Conservation (phyloP, 1,140 invertebrate genomes). For the Cydia splendana region DNA sequence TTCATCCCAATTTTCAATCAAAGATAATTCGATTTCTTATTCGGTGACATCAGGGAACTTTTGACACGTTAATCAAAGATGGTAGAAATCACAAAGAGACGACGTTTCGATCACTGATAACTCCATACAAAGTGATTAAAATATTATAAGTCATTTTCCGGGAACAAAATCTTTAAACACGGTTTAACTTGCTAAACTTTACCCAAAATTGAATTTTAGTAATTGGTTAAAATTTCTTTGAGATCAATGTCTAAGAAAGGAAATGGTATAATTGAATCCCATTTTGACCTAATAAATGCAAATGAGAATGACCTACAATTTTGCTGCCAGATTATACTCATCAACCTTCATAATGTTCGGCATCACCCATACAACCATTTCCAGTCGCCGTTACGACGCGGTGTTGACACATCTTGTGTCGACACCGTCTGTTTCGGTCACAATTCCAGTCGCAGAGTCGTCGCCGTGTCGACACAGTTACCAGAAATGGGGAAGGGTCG, state of each 20-base stretch:
- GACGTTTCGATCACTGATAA: slow-evolving; percentile 8
- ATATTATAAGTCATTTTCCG: neutral
- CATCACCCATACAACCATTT: no score
- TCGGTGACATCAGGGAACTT: slow-evolving; percentile 24
- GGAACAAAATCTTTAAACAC: neutral
- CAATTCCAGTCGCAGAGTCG: no score
- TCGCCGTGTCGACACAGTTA: no score
- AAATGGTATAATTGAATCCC: neutral
- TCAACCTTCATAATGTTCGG: slow-evolving; percentile 13
- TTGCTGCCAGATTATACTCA: neutral
- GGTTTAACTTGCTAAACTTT: neutral
- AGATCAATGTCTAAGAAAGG: neutral
- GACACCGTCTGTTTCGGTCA: no score
- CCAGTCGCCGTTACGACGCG: no score
- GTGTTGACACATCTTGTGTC: no score
- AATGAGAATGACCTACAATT: slow-evolving; percentile 8
- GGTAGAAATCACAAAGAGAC: neutral
- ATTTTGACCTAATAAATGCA: slow-evolving; percentile 1
- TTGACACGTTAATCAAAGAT: slow-evolving; percentile 27
- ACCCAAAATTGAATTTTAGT: neutral
- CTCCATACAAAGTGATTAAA: slow-evolving; percentile 8
- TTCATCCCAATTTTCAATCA: slow-evolving; percentile 10
- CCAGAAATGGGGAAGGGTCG: no score
- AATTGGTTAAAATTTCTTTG: neutral
- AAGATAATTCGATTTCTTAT: slow-evolving; percentile 27